Base-by-base conservation (phyloP, 2,797 vertebrate species). In the Fratercula arctica region DNA sequence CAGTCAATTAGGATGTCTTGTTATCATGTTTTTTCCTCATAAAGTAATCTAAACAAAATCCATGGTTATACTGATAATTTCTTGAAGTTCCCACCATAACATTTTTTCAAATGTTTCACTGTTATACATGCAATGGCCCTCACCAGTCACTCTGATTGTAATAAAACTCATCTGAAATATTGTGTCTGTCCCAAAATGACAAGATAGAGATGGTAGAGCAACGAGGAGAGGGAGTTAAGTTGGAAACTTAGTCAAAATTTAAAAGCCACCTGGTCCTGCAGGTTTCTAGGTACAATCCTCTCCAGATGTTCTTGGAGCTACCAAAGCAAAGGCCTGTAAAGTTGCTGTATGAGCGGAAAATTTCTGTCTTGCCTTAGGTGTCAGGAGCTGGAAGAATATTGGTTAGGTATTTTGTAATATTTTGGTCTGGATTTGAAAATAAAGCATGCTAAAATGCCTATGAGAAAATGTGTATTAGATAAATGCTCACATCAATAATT, bases 1-100 rank as follows among this genome's bases (percentile, higher is more conserved):
- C 97, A 98, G 97, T 98, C 98, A 98, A 98, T 99, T 99, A 99
- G 97, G 97, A 98, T 95, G 96, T 92, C 97, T 98, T 98, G 98
- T 99, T 99, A 98, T 98, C 97, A 96, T 98, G 98, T 98, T 98
- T 98, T 97, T 84, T 97, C 97, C 74, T 96, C 82, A 87, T 95
- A 87, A 84, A 92, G 41, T 94, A 76, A 95, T 90, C 94, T 91
- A 97, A 97, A 97, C 94, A 97, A 97, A 94, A 89, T 59, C 68
- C 9, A 5, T 84, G 69, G 20, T 48, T 92, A 43, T 85, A 25
- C 31, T 41, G 72, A 63, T 83, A 95, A 92, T 82, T 95, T 94
- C 39, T 46, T 66, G 5, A 79, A 92, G 39, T 91, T 91, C n/a
- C 18, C 19, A 16, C 39, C 24, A 39, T 70, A 88, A 79, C 13